Evolutionary conservation across 2,888 invertebrate genomes (phyloP), one percentile per base, ranked within the genome.

Genomic region (Drosophila quinaria): DNA sequence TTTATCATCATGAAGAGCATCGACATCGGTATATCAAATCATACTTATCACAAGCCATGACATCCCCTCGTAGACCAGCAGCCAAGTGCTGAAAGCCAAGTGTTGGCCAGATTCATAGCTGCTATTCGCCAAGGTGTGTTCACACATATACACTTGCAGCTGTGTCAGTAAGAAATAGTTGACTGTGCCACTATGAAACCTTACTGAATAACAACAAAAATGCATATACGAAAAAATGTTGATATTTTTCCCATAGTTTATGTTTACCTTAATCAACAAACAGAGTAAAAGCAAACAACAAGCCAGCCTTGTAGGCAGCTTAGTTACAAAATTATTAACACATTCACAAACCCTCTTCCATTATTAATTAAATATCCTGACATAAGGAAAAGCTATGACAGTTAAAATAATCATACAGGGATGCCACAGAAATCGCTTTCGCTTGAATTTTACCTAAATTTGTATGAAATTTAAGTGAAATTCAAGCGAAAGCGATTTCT

Each of bases 261-360:
- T 72, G 60, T 72, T 60, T 67, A 67, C 73, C 54, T 62, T 61
- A 58, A 73, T 49, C 19, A n/a, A 37, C n/a, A 51, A 19, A 4
- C 42, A 37, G 2, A 11, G 15, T 15, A 15, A 72, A 47, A 37
- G 42, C 17, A 35, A 39, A n/a, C 50, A 39, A 10, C 15, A 46
- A 49, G n/a, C 46, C 17, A 11, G 19, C 54, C 55, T 19, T 19
- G 31, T 19, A 37, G n/a, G 13, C 5, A 11, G 19, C 35, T 68
- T 39, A 41, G 29, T 22, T 22, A 52, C 13, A 22, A 29, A n/a
- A 11, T 47, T 19, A 29, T 39, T 55, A 19, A 11, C 39, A 35
- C 22, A 51, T 37, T 46, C 37, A n/a, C 41, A 31, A 29, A 54
- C 41, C 31, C 4, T 31, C 11, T 6, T 39, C 25, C 15, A 41